These are phyloP conservation scores for Cossypha heuglini DNA, from an alignment of 2,797 vertebrate genomes.

Conservation along the genomic window DNA sequence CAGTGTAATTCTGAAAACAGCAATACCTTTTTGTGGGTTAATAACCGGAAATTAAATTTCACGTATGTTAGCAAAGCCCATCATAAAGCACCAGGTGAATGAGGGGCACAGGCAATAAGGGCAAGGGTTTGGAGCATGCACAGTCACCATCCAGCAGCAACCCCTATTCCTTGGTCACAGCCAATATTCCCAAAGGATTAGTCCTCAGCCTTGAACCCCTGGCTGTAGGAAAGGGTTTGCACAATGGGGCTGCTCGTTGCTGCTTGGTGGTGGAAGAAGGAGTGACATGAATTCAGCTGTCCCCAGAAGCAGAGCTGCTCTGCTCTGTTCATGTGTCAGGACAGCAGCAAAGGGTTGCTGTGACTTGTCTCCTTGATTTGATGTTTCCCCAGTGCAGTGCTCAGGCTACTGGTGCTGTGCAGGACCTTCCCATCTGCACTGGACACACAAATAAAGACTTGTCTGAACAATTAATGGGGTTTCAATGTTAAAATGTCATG, in stretches of 20 bases:
- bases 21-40: constrained; percentile 14
- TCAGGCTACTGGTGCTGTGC: background rate
- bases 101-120: background rate
- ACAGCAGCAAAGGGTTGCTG: background rate
- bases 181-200: background rate
- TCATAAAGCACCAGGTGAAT: constrained; percentile 50
- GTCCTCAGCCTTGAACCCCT: background rate
- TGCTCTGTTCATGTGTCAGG: rapidly evolving
- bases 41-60: constrained; percentile 72
- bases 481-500: background rate
- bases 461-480: background rate
- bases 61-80: constrained; percentile 41
- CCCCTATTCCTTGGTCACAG: background rate
- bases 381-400: background rate
- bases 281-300: background rate
- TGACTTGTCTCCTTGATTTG: background rate
- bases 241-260: rapidly evolving
- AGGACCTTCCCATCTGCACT: background rate
- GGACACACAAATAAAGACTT: background rate
- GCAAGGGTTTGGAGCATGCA: background rate
- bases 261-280: background rate
- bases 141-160: background rate
- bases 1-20: constrained; percentile 52
- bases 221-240: background rate
- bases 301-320: background rate